Evolutionary conservation across 2,797 vertebrate genomes (phyloP), one percentile per base, ranked within the genome.

Genomic region (Toxotes lorentzi): DNA sequence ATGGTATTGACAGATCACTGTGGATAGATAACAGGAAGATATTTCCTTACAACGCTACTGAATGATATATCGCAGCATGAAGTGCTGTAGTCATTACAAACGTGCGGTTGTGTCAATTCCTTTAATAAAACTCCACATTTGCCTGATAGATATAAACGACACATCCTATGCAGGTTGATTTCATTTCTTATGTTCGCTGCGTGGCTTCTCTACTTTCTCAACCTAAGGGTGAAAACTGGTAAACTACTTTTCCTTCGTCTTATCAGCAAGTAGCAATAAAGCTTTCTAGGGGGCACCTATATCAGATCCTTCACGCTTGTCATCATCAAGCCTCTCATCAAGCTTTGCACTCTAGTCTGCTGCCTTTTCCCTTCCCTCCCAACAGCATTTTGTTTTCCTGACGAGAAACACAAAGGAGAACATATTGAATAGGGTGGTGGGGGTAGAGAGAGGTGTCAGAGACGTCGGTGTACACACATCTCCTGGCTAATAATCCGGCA

Each of bases 371-470:
- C 38, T 73, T 59, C 75, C 76, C 76, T 73, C 70, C 70, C 64
- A 81, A 91, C 78, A 91, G 90, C 89, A 83, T 92, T 93, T 91
- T 89, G 91, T 89, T 90, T 92, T 85, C 83, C 74, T 86, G 86
- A 89, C 56, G 79, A 90, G 78, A 68, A 90, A 92, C 86, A 91
- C 89, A 92, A 91, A 90, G 90, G 86, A 41, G 72, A 91, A 83
- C 87, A 88, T 84, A 86, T 82, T 83, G 86, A 85, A 84, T 56
- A 19, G 59, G 78, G 67, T 30, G 70, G 68, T 54, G 48, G 43
- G 17, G 7, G 11, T 5, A 54, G 70, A 47, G 38, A 32, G 68
- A 57, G 76, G 71, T 61, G 57, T 73, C 73, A 53, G 45, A 82
- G 73, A 74, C 65, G 62, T 70, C 56, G 63, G 79, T 64, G 76